phyloP scores from a whole-genome alignment of 2,113 vertebrate species.

The Poecilia latipinna region DNA sequence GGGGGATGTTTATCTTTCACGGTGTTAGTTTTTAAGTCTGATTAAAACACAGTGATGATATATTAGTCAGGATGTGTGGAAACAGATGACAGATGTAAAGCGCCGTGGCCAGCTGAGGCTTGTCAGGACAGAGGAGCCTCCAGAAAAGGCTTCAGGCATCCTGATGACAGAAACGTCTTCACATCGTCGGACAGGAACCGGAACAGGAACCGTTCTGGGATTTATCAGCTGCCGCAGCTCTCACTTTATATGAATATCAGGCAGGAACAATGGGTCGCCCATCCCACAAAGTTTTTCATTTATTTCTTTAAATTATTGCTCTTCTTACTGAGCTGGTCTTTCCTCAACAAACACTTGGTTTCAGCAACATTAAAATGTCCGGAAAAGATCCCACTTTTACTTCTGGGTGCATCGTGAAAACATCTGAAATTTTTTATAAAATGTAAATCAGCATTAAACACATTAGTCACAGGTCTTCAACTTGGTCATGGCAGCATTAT shows the following conservation, averaged over 20 bases:
- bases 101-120: conserved; percentile 43
- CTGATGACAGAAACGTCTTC: not conserved
- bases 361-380: too few species aligned
- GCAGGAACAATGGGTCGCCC: too few species aligned
- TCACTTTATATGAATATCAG: too few species aligned
- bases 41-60: conserved; percentile 15
- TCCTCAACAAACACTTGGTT: too few species aligned
- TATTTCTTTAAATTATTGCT: not conserved
- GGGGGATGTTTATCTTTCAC: not conserved
- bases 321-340: not conserved
- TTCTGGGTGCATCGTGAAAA: too few species aligned
- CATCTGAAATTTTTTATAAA: too few species aligned
- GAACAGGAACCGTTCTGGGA: not conserved
- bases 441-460: too few species aligned
- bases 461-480: too few species aligned
- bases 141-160: too few species aligned
- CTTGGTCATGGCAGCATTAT: too few species aligned
- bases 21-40: not conserved
- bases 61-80: conserved; percentile 16
- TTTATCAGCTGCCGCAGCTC: too few species aligned
- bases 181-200: not conserved
- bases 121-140: conserved; percentile 8
- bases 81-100: conserved; percentile 34
- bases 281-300: not conserved
- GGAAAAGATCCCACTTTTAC: too few species aligned